These are phyloP conservation scores for Enteromius anoplus DNA, from an alignment of 2,797 vertebrate genomes.

Conservation along the genomic window DNA sequence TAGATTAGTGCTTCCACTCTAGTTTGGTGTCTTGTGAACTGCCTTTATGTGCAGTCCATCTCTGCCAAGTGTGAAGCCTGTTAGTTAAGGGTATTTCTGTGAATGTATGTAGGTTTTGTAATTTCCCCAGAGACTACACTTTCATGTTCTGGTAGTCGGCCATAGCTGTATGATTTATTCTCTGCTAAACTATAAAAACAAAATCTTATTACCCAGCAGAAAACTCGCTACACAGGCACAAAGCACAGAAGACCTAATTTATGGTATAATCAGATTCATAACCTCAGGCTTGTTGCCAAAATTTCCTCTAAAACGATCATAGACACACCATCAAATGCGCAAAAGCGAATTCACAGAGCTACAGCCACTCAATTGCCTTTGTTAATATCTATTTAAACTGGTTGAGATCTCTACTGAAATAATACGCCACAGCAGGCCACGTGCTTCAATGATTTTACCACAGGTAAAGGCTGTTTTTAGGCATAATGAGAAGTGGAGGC, in stretches of 20 bases:
- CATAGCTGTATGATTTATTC: constrained; percentile 81
- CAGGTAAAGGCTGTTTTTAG: not conserved
- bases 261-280: constrained; percentile 80
- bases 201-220: constrained; percentile 83
- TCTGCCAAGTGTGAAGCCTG: not conserved
- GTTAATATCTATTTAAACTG: not conserved
- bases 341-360: constrained; percentile 21
- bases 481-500: not conserved
- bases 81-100: constrained; percentile 4
- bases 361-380: not conserved
- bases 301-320: constrained; percentile 36
- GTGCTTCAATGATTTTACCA: not conserved
- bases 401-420: not conserved
- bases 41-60: not conserved
- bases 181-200: constrained; percentile 85
- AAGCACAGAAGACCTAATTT: constrained; percentile 77
- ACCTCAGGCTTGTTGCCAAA: constrained; percentile 37
- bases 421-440: not conserved
- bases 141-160: constrained; percentile 74
- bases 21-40: not conserved
- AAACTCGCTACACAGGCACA: constrained; percentile 71
- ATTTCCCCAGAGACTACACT: constrained; percentile 42
- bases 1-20: not conserved
- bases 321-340: constrained; percentile 33
- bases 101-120: constrained; percentile 10